Evolutionary conservation across 2,113 vertebrate genomes (phyloP), one percentile per base, ranked within the genome.

Genomic region (Capreolus pygargus): DNA sequence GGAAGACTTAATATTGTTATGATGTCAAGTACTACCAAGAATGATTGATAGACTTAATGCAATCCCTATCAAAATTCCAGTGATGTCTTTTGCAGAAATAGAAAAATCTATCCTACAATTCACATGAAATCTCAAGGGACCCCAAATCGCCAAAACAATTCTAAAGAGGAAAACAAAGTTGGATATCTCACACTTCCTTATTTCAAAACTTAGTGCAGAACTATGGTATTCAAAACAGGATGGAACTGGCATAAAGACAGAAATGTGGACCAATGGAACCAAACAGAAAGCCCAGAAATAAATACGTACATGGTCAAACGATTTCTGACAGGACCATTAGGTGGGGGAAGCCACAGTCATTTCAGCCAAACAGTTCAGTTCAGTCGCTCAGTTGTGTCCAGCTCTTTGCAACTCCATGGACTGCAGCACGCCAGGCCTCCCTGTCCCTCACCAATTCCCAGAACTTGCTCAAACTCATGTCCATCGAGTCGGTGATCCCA

Each of bases 41-140:
- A 28, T 2, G 5, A 70, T 95, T 28, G 54, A 43, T 23, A 70
- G 47, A 87, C 84, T 79, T 52, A 50, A 0, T 97, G 45, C 5
- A 55, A 76, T 52, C 36, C 2, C 30, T 84, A 52, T 83, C 54
- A 89, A 94, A 95, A 86, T 95, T n/a, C 39, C 14, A 82, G 52
- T 86, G 88, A 94, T 14, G 3, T 89, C 50, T 76, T 50, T 64
- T 83, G 3, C 12, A 39, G 43, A 96, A 94, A 83, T 82, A 86
- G 64, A 91, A 86, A 91, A 87, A 60, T 55, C 7, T 39, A 57
- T 88, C 39, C 33, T 95, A 55, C 83, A 97, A 92, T 90, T 88
- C 28, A 86, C 28, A 10, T 58, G 39, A 55, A 93, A 43, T 79
- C 82, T 93, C 64, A 79, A 97, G 50, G 47, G 52, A 94, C 43